Base-by-base conservation (phyloP, 2,797 vertebrate species). In the Danio jaintianensis region DNA sequence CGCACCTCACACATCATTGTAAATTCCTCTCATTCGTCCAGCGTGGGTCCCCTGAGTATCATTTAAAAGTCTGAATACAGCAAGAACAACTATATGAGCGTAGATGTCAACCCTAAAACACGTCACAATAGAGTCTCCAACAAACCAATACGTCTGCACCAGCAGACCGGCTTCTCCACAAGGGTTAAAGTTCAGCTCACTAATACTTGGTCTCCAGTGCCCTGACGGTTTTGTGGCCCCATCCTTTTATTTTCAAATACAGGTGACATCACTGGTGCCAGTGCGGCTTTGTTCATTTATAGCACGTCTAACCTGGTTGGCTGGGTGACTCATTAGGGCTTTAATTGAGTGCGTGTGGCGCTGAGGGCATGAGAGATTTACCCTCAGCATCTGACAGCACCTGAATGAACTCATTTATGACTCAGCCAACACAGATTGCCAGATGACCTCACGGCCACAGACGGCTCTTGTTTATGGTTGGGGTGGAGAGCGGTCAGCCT, bases 271-370 rank as follows among this genome's bases (percentile, higher is more conserved):
- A 87, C 84, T 85, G 85, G 86, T 83, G 86, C 86, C 85, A 87
- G 83, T 67, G 66, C 73, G 61, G 82, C 80, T 59, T 72, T 67
- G 67, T 81, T 83, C 83, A 81, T 85, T 85, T 85, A 93, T 87
- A 88, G 85, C 89, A 83, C 88, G 90, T 91, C 91, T 92, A 83
- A 91, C 84, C 85, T 82, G 85, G 83, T 86, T 84, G 85, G 76
- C 53, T 89, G 91, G 90, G 90, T 93, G 93, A 94, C 91, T 94
- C 91, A 93, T 87, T 76, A 87, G 81, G 82, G 83, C 86, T 90
- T 88, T 90, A 90, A 91, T 89, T 89, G 85, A 93, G 89, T 92
- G 90, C 86, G 86, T 89, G 74, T 74, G 74, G 73, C 68, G 29
- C 56, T 43, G 43, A 38, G 81, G 83, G 81, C 69, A 75, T 55